Evolutionary conservation across 2,888 invertebrate genomes (phyloP), one percentile per base, ranked within the genome.

Genomic region (Paralinhomoeus sp.): DNA sequence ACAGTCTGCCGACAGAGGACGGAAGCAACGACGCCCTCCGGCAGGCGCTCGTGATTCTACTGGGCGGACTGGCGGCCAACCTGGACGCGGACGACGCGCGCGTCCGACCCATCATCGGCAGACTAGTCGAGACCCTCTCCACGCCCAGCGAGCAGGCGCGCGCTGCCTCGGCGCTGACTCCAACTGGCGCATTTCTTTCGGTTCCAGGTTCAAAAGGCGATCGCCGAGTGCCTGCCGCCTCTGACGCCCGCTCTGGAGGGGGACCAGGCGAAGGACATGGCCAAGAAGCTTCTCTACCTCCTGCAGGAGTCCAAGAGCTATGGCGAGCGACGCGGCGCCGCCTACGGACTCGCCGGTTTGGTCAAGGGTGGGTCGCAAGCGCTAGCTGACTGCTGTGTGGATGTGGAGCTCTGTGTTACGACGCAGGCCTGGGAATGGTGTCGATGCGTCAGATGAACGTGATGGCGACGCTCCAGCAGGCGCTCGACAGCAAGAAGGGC

Each of bases 21-120:
- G 78, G 81, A 33, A 75, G 75, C 47, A 83, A 75, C 62, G 97
- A 97, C 67, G 77, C 81, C 17, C 82, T 89, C 43, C 75, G 93
- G 21, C 89, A 93, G 64, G 80, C 85, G 48, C 85, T 35, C 35
- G 85, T 97, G 44, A 80, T 97, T 61, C 71, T 97, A 44, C 85
- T 97, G 79, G 97, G 97, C 3, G 84, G 83, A 0, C 70, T 97
- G 53, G 93, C 93, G n/a, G 74, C 83, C 37, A 89, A 93, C 72
- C 73, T 93, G 57, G 40, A 27, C 50, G 80, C 80, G 49, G 77
- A 76, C 50, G 87, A 91, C 67, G 73, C 76, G 12, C 63, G 48
- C 31, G 41, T 55, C 18, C 46, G 48, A 17, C 48, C 91, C n/a
- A 93, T 97, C 57, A 78, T 93, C 12, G 74, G 76, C 54, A 73